Base-by-base conservation (phyloP, 2,888 invertebrate genomes). In the Drosophila helvetica region DNA sequence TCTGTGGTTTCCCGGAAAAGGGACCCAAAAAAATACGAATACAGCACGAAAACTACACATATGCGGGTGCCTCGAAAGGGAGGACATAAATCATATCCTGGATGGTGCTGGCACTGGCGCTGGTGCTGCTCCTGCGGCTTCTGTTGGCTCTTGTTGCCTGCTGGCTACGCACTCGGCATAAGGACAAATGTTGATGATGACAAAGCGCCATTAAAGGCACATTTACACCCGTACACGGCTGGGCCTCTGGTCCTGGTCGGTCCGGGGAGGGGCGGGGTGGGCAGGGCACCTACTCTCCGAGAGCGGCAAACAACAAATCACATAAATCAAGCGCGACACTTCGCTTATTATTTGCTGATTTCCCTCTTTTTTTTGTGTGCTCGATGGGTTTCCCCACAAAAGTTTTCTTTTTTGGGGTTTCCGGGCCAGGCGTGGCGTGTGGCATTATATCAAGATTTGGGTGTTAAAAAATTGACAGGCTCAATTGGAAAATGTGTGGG, bases 141-240 rank as follows among this genome's bases (percentile, higher is more conserved):
- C 51, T 55, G 38, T 38, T 38, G 38, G 7, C 38, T 17, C 54
- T 55, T 55, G 51, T 53, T 69, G 55, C 55, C 64, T 69, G 66
- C 59, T 53, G 77, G 78, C 75, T 77, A 81, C 87, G 79, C 82
- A 85, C 76, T 81, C 73, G 77, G 78, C 80, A 67, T 78, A 77
- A 86, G 86, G 88, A 88, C 89, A 88, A 88, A 87, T 87, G 84
- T 82, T 89, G 89, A 89, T 90, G 90, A 89, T 90, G 90, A 90
- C 89, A 89, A 88, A 90, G 89, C 86, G 84, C 88, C 90, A 89
- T 89, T 88, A 89, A 89, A 87, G 89, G 76, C 79, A 77, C 90
- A 89, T 89, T 90, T 84, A 79, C 83, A 87, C 86, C 81, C 70
- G 57, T 66, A 69, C 67, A 64, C 57, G 67, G 61, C 53, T 68